These are phyloP conservation scores for Platyscapa corneri DNA, from an alignment of 1,140 invertebrate species.

Conservation along the genomic window DNA sequence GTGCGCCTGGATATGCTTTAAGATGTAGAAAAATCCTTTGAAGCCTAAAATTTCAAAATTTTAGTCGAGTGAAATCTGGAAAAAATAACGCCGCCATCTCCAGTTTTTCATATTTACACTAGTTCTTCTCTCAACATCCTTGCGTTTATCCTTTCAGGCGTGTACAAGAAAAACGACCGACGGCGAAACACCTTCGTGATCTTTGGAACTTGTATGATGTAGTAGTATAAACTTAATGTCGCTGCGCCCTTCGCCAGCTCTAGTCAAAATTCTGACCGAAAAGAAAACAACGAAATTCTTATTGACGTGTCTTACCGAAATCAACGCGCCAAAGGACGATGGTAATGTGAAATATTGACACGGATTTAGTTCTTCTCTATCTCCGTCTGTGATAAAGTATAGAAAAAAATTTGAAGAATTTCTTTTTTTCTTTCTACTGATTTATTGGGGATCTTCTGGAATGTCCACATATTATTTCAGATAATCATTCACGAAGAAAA, in stretches of 20 bases:
- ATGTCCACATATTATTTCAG: background rate
- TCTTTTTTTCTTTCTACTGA: background rate
- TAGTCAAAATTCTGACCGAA: background rate
- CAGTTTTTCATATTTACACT: background rate
- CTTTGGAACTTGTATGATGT: background rate
- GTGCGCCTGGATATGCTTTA: background rate
- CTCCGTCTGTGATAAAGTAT: background rate
- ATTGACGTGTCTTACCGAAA: background rate
- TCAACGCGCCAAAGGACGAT: background rate
- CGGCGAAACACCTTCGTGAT: background rate
- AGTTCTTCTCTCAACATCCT: background rate
- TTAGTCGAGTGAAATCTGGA: background rate
- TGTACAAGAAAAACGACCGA: background rate
- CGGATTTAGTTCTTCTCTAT: conserved; percentile 10
- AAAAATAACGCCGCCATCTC: background rate
- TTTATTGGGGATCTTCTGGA: background rate
- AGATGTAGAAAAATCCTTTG: background rate
- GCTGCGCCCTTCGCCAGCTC: no score
- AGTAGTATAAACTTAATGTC: conserved; percentile 27
- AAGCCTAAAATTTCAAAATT: background rate
- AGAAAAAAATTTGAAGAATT: conserved; percentile 17
- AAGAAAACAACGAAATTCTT: conserved; percentile 28
- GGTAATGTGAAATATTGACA: conserved; percentile 22
- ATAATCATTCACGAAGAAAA: background rate
- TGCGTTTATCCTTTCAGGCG: background rate